phyloP scores from a whole-genome alignment of 2,888 invertebrate genomes.

The Acrobeloides nanus region DNA sequence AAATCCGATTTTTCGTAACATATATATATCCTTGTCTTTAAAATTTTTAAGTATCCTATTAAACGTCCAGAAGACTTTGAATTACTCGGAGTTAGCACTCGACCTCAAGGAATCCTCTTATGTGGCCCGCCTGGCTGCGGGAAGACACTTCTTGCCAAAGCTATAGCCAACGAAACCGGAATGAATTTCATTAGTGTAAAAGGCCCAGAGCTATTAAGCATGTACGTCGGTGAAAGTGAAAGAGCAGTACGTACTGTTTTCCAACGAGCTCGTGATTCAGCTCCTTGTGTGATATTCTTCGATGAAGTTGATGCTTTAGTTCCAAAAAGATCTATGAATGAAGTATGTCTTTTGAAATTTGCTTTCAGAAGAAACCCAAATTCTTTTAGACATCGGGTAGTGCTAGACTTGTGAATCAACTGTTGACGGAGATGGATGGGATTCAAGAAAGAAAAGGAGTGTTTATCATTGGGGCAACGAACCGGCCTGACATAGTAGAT shows the following conservation, averaged over 20 bases:
- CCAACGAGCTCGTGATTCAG: conserved; percentile 82
- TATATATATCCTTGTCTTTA: not conserved
- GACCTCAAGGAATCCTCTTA: conserved; percentile 76
- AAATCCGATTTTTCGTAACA: too few relatives aligned
- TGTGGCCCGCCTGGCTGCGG: conserved; percentile 85
- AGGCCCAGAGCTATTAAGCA: conserved; percentile 92
- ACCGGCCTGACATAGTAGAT: conserved; percentile 88
- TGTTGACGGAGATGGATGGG: conserved; percentile 97
- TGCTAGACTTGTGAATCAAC: conserved; percentile 73
- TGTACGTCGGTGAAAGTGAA: conserved; percentile 99
- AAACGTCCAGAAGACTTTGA: conserved; percentile 74
- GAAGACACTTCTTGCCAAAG: conserved; percentile 93
- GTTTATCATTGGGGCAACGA: conserved; percentile 89
- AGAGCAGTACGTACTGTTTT: conserved; percentile 91
- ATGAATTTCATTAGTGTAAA: conserved; percentile 98
- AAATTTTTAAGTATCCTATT: conserved; percentile 69
- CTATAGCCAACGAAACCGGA: conserved; percentile 94
- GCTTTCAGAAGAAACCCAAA: too few relatives aligned
- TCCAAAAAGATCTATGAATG: conserved; percentile 71
- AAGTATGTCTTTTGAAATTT: too few relatives aligned
- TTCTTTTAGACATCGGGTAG: conserved; percentile 8
- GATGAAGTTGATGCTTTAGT: conserved; percentile 95
- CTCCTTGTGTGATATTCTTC: conserved; percentile 96
- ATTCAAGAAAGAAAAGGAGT: conserved; percentile 82
- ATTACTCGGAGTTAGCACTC: conserved; percentile 67